These are phyloP conservation scores for Oryzias curvinotus DNA, from an alignment of 2,113 vertebrate genomes.

Conservation along the genomic window DNA sequence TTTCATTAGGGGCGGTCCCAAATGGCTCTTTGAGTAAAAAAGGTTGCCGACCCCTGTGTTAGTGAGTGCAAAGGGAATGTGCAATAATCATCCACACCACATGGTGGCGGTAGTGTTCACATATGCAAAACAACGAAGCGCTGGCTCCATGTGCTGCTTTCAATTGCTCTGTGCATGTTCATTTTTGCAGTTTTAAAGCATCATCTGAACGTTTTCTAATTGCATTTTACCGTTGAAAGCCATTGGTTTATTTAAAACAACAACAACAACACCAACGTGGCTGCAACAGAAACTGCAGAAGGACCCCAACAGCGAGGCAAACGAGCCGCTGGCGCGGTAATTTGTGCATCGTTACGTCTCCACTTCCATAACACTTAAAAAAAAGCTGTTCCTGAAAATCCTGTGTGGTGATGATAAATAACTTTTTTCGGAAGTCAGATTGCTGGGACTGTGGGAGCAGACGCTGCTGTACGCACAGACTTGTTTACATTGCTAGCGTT, in stretches of 20 bases:
- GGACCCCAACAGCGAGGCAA: conserved; percentile 21
- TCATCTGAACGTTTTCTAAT: not conserved
- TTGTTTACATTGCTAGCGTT: no score
- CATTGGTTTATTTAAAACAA: not conserved
- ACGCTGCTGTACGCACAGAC: no score
- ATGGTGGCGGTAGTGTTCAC: not conserved
- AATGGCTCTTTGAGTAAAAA: no score
- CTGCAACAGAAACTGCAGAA: conserved; percentile 46
- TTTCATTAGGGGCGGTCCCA: no score
- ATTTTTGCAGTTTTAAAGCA: fast-evolving
- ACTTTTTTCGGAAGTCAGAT: no score
- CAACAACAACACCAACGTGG: conserved; percentile 37
- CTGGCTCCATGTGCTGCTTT: not conserved
- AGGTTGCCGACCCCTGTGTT: no score
- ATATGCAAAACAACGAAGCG: not conserved
- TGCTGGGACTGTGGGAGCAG: no score
- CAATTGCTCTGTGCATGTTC: not conserved
- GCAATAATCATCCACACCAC: not conserved
- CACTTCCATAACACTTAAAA: not conserved
- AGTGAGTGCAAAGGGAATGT: not conserved
- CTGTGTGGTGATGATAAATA: no score
- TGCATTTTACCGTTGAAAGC: not conserved
- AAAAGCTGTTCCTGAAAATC: not conserved
- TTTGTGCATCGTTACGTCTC: not conserved
- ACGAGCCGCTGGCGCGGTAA: conserved; percentile 56